phyloP scores from a whole-genome alignment of 2,888 invertebrate species.

The Ommatoiulus sabulosus region DNA sequence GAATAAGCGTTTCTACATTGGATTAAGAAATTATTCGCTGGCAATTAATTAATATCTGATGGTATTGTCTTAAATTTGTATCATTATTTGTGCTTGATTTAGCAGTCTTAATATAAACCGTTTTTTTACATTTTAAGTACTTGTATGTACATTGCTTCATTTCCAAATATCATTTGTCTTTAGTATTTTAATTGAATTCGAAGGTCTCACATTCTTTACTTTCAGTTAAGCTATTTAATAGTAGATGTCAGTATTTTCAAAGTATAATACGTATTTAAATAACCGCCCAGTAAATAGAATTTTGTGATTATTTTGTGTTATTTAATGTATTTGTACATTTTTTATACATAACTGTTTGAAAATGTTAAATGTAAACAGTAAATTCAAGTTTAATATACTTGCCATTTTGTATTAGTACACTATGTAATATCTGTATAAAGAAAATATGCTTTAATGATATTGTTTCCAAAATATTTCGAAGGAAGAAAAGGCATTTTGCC shows the following conservation, averaged over 20 bases:
- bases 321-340: constrained; percentile 45
- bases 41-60: too few relatives aligned
- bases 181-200: background rate
- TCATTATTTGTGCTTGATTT: too few relatives aligned
- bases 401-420: constrained; percentile 13
- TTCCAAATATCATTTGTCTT: background rate
- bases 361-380: background rate
- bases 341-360: constrained; percentile 21
- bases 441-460: background rate
- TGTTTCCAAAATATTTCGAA: background rate
- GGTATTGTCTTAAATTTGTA: too few relatives aligned
- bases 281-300: constrained; percentile 22
- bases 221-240: background rate
- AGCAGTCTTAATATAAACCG: background rate
- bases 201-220: background rate
- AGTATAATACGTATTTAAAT: background rate
- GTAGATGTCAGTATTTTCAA: constrained; percentile 20
- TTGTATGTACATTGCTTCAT: background rate
- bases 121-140: background rate
- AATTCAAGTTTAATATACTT: constrained; percentile 31
- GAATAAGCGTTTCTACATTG: too few relatives aligned
- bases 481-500: background rate
- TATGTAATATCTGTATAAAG: constrained; percentile 20
- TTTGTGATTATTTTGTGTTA: constrained; percentile 39
- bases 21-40: too few relatives aligned